Conservation (phyloP, 2,113 vertebrate genomes). For the Candoia aspera region DNA sequence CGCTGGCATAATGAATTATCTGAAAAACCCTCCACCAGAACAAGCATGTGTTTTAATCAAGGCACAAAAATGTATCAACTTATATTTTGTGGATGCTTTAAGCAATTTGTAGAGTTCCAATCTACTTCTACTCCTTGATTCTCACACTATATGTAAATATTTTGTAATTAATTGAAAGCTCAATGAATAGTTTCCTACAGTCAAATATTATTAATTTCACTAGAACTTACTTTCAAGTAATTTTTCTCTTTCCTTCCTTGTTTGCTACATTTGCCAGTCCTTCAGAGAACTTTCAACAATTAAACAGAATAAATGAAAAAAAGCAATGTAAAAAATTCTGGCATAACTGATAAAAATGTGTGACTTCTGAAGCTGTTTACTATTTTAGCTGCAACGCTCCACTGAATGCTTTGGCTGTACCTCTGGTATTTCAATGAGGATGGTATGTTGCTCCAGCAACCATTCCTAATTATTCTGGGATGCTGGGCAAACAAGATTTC, state of each 20-base stretch:
- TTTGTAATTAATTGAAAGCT: not conserved
- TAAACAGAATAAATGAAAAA: not conserved
- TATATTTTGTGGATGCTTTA: not conserved
- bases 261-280: not conserved
- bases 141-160: not conserved
- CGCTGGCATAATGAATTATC: not conserved
- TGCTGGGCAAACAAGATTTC: constrained; percentile 55
- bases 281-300: constrained; percentile 5
- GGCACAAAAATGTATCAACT: not conserved
- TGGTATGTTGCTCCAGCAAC: constrained; percentile 72
- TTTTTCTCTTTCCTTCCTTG: constrained; percentile 31
- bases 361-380: not conserved
- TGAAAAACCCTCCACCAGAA: not conserved
- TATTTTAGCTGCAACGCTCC: constrained; percentile 40
- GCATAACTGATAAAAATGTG: constrained; percentile 52
- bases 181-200: not conserved
- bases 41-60: not conserved
- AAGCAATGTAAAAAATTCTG: constrained; percentile 29
- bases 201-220: not conserved
- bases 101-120: not conserved
- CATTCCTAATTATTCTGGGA: constrained; percentile 64
- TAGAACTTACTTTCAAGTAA: constrained; percentile 10
- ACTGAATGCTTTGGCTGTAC: constrained; percentile 59
- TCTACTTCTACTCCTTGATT: not conserved
- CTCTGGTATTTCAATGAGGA: constrained; percentile 58